phyloP scores from a whole-genome alignment of 2,888 invertebrate species.

The Hirtodrosophila cameraria region DNA sequence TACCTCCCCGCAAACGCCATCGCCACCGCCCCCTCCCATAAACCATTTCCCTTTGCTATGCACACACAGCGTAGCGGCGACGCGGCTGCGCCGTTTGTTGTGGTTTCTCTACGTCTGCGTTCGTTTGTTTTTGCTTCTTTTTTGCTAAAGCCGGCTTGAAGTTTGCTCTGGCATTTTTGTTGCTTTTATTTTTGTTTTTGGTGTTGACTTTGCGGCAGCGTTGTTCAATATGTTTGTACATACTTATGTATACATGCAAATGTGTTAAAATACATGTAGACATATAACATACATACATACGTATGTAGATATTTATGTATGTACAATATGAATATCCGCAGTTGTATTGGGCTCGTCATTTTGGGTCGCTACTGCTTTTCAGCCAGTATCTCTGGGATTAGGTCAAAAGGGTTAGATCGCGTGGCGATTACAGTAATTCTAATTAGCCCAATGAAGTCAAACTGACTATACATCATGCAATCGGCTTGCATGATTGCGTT shows the following conservation, averaged over 20 bases:
- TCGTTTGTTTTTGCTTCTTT: constrained; percentile 36
- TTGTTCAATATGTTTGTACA: constrained; percentile 5
- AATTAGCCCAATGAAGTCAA: constrained; percentile 10
- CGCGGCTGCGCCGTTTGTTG: constrained; percentile 68
- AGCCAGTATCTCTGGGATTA: constrained; percentile 12
- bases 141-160: constrained; percentile 62
- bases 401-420: constrained; percentile 19
- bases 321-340: constrained; percentile 30
- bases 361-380: constrained; percentile 8
- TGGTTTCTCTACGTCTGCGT: constrained; percentile 59
- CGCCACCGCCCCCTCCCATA: too few relatives aligned
- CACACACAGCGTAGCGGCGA: constrained; percentile 30
- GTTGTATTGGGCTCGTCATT: constrained; percentile 26
- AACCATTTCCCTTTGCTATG: neutral
- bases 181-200: constrained; percentile 36
- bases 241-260: neutral
- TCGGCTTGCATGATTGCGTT: too few relatives aligned
- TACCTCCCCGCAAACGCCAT: too few relatives aligned
- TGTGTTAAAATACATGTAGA: too few relatives aligned
- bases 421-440: constrained; percentile 9
- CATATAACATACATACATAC: neutral
- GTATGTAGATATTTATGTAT: constrained; percentile 1
- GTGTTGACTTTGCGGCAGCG: constrained; percentile 53
- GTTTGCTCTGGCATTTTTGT: constrained; percentile 47
- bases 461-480: too few relatives aligned